phyloP scores from a whole-genome alignment of 92 coral and sea anemone species.

The Umimayanthus chanpuru region DNA sequence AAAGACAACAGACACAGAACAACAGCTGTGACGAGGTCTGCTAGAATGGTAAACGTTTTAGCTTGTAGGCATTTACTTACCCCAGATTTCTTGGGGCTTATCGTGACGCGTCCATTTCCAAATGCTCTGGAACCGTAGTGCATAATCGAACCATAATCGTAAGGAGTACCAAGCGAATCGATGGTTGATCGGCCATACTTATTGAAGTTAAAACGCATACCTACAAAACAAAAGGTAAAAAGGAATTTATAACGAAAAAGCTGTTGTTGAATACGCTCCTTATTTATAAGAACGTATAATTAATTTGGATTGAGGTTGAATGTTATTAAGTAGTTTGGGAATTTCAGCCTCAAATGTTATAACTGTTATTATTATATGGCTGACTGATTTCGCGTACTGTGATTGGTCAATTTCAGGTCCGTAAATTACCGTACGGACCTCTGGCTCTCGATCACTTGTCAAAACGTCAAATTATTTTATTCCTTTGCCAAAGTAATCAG shows the following conservation, averaged over 20 bases:
- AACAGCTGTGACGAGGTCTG: background rate
- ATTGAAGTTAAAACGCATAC: background rate
- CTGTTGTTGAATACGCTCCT: background rate
- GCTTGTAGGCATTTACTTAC: background rate
- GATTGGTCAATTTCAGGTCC: too few species aligned
- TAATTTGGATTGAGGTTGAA: too few species aligned
- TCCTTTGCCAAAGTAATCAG: too few species aligned
- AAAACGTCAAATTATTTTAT: too few species aligned
- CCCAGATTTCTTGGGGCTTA: conserved; percentile 2
- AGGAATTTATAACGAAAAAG: too few species aligned
- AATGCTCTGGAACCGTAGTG: background rate
- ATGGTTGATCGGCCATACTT: conserved; percentile 4
- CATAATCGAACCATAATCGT: conserved; percentile 30
- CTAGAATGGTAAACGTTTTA: background rate
- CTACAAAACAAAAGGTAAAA: background rate
- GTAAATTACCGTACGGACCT: too few species aligned
- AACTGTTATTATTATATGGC: too few species aligned
- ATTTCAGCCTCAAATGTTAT: too few species aligned
- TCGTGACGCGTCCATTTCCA: background rate
- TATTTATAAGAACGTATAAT: too few species aligned
- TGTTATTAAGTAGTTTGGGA: too few species aligned
- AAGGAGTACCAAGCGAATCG: conserved; percentile 21
- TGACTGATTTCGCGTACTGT: too few species aligned
- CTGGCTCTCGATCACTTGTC: too few species aligned
- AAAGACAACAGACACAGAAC: background rate